These are phyloP conservation scores for Pseudonaja textilis DNA, from an alignment of 2,113 vertebrate genomes.

Conservation along the genomic window DNA sequence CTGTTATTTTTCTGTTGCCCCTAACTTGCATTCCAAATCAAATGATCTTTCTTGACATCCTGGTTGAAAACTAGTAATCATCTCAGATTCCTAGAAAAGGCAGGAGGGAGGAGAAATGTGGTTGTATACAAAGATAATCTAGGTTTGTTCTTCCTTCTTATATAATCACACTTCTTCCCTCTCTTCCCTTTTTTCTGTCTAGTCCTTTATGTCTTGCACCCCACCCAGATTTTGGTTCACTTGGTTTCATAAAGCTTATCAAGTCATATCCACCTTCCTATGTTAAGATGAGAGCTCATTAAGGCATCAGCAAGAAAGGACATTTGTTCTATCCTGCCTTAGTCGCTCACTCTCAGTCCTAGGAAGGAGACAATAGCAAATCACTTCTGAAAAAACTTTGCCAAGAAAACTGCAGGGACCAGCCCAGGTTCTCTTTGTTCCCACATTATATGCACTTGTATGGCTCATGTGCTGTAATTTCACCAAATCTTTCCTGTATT, in stretches of 20 bases:
- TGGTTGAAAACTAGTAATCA: not conserved
- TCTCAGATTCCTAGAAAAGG: not conserved
- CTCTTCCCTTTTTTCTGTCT: not conserved
- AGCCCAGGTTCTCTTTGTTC: not conserved
- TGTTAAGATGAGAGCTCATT: not conserved
- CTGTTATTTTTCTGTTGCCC: not conserved
- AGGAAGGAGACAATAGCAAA: not conserved
- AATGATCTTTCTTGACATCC: not conserved
- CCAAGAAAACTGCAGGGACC: not conserved
- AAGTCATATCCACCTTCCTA: not conserved
- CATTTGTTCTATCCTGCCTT: not conserved
- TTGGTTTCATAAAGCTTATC: not conserved
- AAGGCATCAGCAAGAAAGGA: not conserved
- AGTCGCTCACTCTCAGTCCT: not conserved
- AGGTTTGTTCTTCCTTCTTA: not conserved
- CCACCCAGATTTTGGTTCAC: not conserved
- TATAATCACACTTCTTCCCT: not conserved
- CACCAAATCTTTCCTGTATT: not conserved
- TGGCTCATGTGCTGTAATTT: not conserved
- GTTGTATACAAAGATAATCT: not conserved
- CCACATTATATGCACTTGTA: not conserved
- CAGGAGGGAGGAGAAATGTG: not conserved
- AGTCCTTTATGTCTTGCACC: not conserved
- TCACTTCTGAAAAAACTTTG: not conserved
- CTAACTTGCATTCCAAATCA: not conserved